A percentile compares a stretch with the other conserved stretches of the same genome.
Conservation (phyloP, 2,888 invertebrate genomes). For the Poecilus cupreus region DNA sequence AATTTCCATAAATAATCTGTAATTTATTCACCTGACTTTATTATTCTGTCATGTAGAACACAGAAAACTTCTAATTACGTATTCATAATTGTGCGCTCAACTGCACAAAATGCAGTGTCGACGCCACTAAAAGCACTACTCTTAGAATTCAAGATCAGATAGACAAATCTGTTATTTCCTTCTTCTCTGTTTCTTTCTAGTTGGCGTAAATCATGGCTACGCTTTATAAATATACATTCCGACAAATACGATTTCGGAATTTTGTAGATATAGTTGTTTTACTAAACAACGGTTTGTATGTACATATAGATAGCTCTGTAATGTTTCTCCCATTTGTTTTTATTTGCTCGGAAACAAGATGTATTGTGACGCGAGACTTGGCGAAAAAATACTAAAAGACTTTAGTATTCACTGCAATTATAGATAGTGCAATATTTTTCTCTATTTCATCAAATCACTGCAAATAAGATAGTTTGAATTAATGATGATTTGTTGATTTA, state of each 20-base stretch:
- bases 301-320: slow-evolving; percentile 45
- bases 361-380: background rate
- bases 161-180: slow-evolving; percentile 31
- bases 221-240: slow-evolving; percentile 47
- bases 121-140: background rate
- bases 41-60: background rate
- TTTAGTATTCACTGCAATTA: too few species aligned
- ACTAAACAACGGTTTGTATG: slow-evolving; percentile 23
- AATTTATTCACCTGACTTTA: background rate
- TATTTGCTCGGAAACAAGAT: slow-evolving; percentile 1
- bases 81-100: background rate
- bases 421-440: too few species aligned
- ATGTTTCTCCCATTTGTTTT: slow-evolving; percentile 20
- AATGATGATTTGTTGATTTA: too few species aligned
- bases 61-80: background rate
- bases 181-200: background rate
- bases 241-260: slow-evolving; percentile 33
- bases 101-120: background rate
- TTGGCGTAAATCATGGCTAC: slow-evolving; percentile 38
- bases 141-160: slow-evolving; percentile 13
- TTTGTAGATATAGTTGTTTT: slow-evolving; percentile 24
- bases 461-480: too few species aligned
- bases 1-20: background rate
- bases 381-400: background rate
- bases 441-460: too few species aligned